These are phyloP conservation scores for Sebastes oblongus DNA, from an alignment of 2,797 vertebrate species.

Conservation along the genomic window DNA sequence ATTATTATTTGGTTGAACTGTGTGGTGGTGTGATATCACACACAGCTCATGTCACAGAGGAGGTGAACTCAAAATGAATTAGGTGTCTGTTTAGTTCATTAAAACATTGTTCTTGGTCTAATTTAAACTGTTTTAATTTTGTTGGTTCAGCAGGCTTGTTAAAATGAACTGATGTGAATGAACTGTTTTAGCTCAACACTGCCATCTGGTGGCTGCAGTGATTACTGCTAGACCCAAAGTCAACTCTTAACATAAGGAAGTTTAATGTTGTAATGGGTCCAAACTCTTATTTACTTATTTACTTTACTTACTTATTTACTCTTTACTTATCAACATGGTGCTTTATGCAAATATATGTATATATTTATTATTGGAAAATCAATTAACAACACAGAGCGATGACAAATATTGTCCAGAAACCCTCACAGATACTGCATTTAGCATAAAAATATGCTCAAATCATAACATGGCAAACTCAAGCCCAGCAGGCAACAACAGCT, in stretches of 20 bases:
- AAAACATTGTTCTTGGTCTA: background rate
- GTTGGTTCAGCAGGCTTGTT: too few species aligned
- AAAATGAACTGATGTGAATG: background rate
- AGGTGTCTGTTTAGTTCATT: background rate
- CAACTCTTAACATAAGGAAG: background rate
- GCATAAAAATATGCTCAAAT: too few species aligned
- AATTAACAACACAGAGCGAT: too few species aligned
- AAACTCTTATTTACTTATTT: background rate
- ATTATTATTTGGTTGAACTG: background rate
- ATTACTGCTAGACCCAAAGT: background rate
- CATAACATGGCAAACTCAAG: rapidly evolving
- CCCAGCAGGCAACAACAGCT: too few species aligned
- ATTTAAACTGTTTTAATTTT: background rate
- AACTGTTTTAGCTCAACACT: constrained; percentile 31
- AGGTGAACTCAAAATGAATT: background rate
- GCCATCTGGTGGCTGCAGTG: constrained; percentile 57
- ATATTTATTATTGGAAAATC: too few species aligned
- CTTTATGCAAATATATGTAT: too few species aligned
- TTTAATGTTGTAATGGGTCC: background rate
- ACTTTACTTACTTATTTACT: too few species aligned
- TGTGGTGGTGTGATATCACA: background rate
- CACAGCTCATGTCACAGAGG: background rate
- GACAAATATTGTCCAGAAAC: too few species aligned
- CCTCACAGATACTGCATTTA: too few species aligned
- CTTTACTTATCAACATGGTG: too few species aligned